Percentiles rank a stretch among this genome's conserved stretches.
phyloP scores from a whole-genome alignment of 2,113 vertebrate species.

The Colius striatus region DNA sequence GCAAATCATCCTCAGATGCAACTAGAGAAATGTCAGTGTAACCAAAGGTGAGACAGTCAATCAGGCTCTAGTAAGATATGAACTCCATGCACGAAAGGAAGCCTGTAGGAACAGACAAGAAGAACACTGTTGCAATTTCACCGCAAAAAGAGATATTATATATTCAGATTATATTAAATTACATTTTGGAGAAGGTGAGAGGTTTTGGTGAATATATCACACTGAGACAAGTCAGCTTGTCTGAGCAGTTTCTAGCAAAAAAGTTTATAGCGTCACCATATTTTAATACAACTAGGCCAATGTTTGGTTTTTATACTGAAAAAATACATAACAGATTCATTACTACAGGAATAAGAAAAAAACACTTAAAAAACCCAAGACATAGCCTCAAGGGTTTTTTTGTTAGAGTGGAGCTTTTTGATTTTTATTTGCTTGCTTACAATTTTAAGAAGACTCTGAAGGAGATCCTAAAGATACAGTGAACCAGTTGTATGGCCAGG shows the following conservation, averaged over 20 bases:
- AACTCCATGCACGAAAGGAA: constrained; percentile 2
- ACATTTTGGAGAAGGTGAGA: not conserved
- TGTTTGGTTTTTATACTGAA: not conserved
- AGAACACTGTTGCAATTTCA: not conserved
- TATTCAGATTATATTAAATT: not conserved
- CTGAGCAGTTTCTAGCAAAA: not conserved
- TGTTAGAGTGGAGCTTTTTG: not conserved
- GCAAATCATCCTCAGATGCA: not conserved
- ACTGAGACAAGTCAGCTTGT: not conserved
- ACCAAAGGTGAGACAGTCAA: not conserved
- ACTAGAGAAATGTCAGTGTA: not conserved
- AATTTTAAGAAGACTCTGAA: not conserved
- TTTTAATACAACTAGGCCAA: not conserved
- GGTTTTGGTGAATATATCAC: not conserved
- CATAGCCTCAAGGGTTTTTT: not conserved
- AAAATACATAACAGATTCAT: not conserved
- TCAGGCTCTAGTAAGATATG: not conserved
- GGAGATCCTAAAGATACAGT: not conserved
- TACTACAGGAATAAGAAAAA: not conserved
- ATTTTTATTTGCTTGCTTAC: not conserved
- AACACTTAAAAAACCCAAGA: not conserved
- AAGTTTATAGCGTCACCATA: not conserved
- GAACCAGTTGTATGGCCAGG: not conserved
- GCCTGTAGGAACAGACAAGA: not conserved
- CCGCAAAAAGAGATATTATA: not conserved